Base-by-base conservation (phyloP, 2,888 invertebrate species). In the Athrips mouffetella region DNA sequence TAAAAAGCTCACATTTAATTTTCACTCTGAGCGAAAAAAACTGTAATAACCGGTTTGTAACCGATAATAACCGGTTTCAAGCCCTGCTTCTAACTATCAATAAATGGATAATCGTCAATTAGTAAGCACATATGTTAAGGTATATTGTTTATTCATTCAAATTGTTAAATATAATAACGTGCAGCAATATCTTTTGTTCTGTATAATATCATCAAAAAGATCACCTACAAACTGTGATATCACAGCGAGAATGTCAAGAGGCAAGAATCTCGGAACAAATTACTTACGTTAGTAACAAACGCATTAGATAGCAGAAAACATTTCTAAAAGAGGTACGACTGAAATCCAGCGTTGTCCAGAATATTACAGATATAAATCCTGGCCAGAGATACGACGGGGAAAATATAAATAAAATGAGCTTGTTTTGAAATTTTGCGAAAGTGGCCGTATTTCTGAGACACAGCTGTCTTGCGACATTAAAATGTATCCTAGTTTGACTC, bases 361-460 rank as follows among this genome's bases (percentile, higher is more conserved):
- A 78, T 78, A 80, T 80, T 79, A 67, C 75, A 50, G 67, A 61
- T 66, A 79, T 81, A 81, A 81, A 81, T 81, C 73, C 69, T 67
- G 49, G 46, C 53, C 56, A 57, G 67, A 67, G 65, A 72, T 67
- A 69, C 64, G 60, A 65, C 59, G 56, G 61, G 57, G 68, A 69
- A 73, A 71, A 72, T 71, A 72, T 70, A 75, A 73, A 76, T 73
- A 77, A 72, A 73, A 73, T 68, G 66, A 67, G 66, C 65, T 74
- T 71, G 67, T 76, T 78, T 74, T 76, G 77, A 77, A 71, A 70
- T 77, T 62, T 68, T 65, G 60, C 64, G 62, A 63, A 67, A 66
- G 62, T 62, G 62, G 58, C 62, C 64, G 62, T 62, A 63, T 68
- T 65, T 57, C 62, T 55, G 52, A 62, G 67, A 54, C 67, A 57